Base-by-base conservation (phyloP, 2,888 invertebrate genomes). In the Cheilosia soror region DNA sequence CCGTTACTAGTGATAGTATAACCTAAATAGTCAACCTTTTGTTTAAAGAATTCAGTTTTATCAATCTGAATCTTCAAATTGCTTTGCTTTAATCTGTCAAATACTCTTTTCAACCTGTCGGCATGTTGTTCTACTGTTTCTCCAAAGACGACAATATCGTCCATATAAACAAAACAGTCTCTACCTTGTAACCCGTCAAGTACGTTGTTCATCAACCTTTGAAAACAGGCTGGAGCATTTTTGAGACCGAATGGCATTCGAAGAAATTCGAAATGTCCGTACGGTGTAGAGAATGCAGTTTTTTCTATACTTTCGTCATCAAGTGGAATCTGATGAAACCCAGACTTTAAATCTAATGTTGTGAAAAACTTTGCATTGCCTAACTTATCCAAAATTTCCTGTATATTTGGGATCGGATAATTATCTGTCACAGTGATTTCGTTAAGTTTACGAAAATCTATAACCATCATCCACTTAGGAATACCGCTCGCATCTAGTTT, bases 191-290 rank as follows among this genome's bases (percentile, higher is more conserved):
- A 27, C 13, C 25, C 66, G 15, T 13, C n/a, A 9, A 68, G 68
- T 5, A 68, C 42, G 2, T 5, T 53, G 9, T 68, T 68, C 42
- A 37, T 53, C n/a, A 68, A 55, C 25, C 42, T 40, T 2, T 20
- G 20, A 20, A 20, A 20, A 20, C 20, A 20, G 20, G 68, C 53
- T 2, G 55, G 55, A 15, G 55, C 55, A 29, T 65, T 68, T 13
- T 68, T 68, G 29, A 68, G 55, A 11, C 55, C 68, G 29, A 68
- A 68, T 42, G 68, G 68, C 55, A 68, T 55, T 29, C 68, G 40
- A 42, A 31, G 20, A 20, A 20, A 20, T 20, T 20, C 20, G 20
- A 20, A 20, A 20, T 20, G 20, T 20, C 20, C 20, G 20, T 20
- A 20, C 20, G 20, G 20, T 20, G 20, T 20, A 20, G 20, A 20